Base-by-base conservation (phyloP, 2,113 vertebrate genomes). In the Lophius piscatorius region DNA sequence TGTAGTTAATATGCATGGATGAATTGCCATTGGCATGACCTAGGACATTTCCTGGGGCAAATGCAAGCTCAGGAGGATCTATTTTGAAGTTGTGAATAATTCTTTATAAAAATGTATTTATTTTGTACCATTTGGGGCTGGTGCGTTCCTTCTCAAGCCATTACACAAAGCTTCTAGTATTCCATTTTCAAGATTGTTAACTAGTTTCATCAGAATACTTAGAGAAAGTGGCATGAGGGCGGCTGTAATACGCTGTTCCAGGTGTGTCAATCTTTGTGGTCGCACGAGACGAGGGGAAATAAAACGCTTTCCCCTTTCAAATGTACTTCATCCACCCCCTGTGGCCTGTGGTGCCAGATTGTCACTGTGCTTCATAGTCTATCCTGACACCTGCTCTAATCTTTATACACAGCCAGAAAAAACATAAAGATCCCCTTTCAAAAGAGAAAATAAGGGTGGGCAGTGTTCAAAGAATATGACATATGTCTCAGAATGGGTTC, bases 401-500 rank as follows among this genome's bases (percentile, higher is more conserved):
- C 81, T 80, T 75, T 52, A 82, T 54, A 74, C 31, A 23, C 55
- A 35, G 49, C 57, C 7, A 58, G 76, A 55, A 61, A 78, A 71
- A 57, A 55, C 29, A 28, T 40, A 38, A 41, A 51, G 45, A 78
- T 57, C 64, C 26, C 16, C 39, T 65, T 78, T 86, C 52, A 85
- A 76, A 80, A 59, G 55, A 45, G 33, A 61, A 72, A 72, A 78
- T 68, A 78, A 83, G 65, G 68, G 44, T 36, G 54, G 68, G 62
- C 49, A 52, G 36, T 67, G 56, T 70, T 84, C 68, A 74, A 44
- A 58, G 71, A 73, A 74, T 51, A 77, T 70, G 70, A 83, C 76
- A 74, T 70, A 76, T 80, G 78, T 79, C 62, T 72, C 45, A 78
- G 85, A 88, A 83, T 47, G 60, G 72, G 39, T 71, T 70, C 50